Conservation (phyloP, 2,797 vertebrate species). For the Pipistrellus pygmaeus region DNA sequence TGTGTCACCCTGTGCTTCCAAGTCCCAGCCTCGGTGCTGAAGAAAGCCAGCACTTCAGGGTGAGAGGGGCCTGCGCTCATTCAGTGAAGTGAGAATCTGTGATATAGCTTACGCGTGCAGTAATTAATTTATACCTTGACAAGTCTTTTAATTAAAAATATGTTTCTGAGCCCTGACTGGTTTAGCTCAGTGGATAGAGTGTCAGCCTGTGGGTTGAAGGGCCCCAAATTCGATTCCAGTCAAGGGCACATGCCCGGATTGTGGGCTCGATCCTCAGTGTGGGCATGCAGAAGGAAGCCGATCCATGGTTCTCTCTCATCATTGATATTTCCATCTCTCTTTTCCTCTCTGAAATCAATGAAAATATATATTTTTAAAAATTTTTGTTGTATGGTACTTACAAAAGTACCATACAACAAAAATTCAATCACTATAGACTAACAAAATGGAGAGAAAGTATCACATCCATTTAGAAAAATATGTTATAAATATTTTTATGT, state of each 20-base stretch:
- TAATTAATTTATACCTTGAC: slow-evolving; percentile 83
- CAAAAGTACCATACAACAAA: slow-evolving; percentile 62
- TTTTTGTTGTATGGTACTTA: slow-evolving; percentile 43
- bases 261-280: too few relatives aligned
- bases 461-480: neutral
- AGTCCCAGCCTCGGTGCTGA: slow-evolving; percentile 75
- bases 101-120: slow-evolving; percentile 71
- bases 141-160: slow-evolving; percentile 69
- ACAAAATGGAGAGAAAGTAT: neutral
- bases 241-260: too few relatives aligned
- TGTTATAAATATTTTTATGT: neutral
- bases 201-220: too few relatives aligned
- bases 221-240: too few relatives aligned
- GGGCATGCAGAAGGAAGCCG: too few relatives aligned
- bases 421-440: neutral
- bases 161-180: neutral
- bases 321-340: too few relatives aligned
- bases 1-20: slow-evolving; percentile 72
- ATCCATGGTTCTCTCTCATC: too few relatives aligned
- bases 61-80: slow-evolving; percentile 67
- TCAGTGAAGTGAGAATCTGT: slow-evolving; percentile 75
- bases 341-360: too few relatives aligned
- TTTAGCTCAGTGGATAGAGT: too few relatives aligned
- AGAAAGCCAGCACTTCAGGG: slow-evolving; percentile 66
- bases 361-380: neutral